Conservation (phyloP, 2,888 invertebrate species). For the Clanis bilineata region DNA sequence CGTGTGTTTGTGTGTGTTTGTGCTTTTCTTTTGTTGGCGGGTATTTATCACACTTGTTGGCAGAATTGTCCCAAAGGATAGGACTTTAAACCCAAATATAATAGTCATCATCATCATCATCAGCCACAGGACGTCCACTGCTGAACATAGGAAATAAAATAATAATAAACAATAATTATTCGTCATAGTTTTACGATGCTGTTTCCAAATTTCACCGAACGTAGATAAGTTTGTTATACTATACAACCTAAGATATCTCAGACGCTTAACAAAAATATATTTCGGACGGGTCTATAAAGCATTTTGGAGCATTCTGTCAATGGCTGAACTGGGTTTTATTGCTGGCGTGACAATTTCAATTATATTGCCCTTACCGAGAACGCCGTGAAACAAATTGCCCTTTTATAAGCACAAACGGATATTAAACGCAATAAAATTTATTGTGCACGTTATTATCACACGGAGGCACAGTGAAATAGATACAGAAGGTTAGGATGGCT, state of each 20-base stretch:
- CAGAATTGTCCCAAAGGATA: no score
- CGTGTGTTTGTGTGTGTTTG: no score
- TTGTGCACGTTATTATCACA: constrained; percentile 28
- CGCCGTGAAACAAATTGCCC: constrained; percentile 23
- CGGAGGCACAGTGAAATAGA: constrained; percentile 15
- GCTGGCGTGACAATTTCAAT: constrained; percentile 25
- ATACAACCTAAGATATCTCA: neutral
- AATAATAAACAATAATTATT: no score
- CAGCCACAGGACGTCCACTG: no score
- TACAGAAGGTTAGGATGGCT: constrained; percentile 10
- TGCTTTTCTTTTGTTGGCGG: no score
- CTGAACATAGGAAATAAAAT: no score
- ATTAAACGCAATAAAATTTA: constrained; percentile 22
- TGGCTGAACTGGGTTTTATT: constrained; percentile 14
- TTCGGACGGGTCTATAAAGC: constrained; percentile 7
- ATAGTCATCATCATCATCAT: no score
- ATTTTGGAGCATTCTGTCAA: constrained; percentile 13
- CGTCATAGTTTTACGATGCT: no score
- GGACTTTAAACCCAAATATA: no score
- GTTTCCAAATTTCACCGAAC: no score
- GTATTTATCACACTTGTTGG: no score
- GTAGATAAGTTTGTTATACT: no score
- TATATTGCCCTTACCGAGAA: constrained; percentile 26
- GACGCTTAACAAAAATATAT: neutral
- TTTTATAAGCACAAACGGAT: constrained; percentile 24